phyloP scores from a whole-genome alignment of 2,113 vertebrate genomes.

The Pogonocichla stellata region DNA sequence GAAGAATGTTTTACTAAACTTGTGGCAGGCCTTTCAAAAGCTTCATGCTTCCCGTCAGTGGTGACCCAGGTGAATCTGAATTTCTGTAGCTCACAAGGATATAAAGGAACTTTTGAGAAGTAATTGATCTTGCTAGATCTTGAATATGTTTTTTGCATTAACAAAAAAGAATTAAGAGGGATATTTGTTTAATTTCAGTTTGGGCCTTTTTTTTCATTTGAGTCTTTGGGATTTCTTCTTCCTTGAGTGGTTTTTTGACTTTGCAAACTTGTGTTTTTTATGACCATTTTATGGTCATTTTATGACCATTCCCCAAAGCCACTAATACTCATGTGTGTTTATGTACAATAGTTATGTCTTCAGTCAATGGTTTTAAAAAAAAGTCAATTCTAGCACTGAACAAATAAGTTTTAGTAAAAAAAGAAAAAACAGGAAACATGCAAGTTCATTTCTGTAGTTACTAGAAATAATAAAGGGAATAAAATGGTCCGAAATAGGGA shows the following conservation, averaged over 20 bases:
- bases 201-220: not conserved
- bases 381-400: accelerated
- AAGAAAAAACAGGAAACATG: not conserved
- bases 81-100: not conserved
- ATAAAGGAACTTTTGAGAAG: not conserved
- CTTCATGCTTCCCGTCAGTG: not conserved
- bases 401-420: not conserved
- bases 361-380: not conserved
- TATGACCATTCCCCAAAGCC: not conserved
- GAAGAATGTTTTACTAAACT: not conserved
- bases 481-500: not conserved
- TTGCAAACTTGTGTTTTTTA: not conserved
- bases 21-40: not conserved
- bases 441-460: not conserved
- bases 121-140: not conserved
- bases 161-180: not conserved
- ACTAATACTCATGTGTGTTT: not conserved
- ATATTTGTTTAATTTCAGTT: accelerated
- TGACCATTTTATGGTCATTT: no score
- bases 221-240: not conserved
- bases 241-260: accelerated
- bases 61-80: not conserved
- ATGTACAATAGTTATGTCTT: not conserved
- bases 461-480: not conserved
- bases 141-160: not conserved